Evolutionary conservation across 2,888 invertebrate species (phyloP).

Genomic region (Ecliptopera silaceata): DNA sequence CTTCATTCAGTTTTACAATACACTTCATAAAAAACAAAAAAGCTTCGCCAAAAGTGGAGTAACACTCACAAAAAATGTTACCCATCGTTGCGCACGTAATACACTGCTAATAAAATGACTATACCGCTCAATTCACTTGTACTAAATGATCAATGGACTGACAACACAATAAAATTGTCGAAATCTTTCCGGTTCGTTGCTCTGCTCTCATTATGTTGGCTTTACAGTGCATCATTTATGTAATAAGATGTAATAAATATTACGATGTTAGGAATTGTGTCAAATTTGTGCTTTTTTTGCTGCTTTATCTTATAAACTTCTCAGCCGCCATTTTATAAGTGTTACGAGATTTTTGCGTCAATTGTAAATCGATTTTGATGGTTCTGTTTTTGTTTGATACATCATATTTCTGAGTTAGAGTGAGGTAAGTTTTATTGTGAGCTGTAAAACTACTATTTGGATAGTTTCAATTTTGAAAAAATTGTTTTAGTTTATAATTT

Average conservation of each 20-base stretch:
- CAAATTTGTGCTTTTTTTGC: constrained; percentile 16
- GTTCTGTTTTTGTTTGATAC: too few relatives aligned
- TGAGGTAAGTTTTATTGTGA: too few relatives aligned
- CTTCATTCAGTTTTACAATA: constrained; percentile 1
- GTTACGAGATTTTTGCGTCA: neutral
- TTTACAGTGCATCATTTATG: constrained; percentile 32
- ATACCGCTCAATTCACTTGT: constrained; percentile 10
- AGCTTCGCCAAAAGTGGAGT: neutral
- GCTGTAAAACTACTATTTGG: too few relatives aligned
- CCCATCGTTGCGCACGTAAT: constrained; percentile 1
- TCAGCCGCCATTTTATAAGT: neutral
- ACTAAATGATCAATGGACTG: constrained; percentile 30
- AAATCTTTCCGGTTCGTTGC: constrained; percentile 23
- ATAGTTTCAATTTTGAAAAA: too few relatives aligned
- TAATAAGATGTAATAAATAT: constrained; percentile 31
- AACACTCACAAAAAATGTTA: neutral
- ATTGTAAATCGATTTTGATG: too few relatives aligned
- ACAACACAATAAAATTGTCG: constrained; percentile 16
- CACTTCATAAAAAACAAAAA: constrained; percentile 10
- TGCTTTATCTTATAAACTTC: neutral
- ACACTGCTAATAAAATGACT: constrained; percentile 16
- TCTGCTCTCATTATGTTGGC: constrained; percentile 33
- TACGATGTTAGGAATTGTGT: constrained; percentile 24
- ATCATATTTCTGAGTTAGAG: too few relatives aligned
- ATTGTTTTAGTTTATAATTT: too few relatives aligned